Conservation (phyloP, 2,797 vertebrate species). For the Clarias platycephalus region DNA sequence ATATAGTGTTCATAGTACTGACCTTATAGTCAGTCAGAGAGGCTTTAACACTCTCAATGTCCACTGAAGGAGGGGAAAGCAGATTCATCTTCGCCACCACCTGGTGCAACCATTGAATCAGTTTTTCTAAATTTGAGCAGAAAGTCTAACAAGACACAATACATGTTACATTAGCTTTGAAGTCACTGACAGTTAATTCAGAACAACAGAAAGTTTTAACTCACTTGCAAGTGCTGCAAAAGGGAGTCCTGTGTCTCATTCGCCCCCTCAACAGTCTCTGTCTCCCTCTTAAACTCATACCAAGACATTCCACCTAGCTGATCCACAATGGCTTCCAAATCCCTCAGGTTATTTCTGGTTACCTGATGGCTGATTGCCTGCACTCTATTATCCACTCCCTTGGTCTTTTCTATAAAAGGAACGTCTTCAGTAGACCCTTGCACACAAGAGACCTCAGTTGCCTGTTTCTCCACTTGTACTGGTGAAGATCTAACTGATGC, state of each 20-base stretch:
- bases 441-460: constrained; percentile 1
- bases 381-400: constrained; percentile 26
- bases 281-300: constrained; percentile 43
- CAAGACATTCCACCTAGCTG: constrained; percentile 56
- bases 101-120: constrained; percentile 81
- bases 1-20: constrained; percentile 38
- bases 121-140: constrained; percentile 83
- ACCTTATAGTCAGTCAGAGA: constrained; percentile 84
- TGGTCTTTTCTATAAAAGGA: constrained; percentile 32
- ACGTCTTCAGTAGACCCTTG: constrained; percentile 22
- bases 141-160: constrained; percentile 75
- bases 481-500: constrained; percentile 42
- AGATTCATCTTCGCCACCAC: constrained; percentile 71
- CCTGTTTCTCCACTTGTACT: constrained; percentile 29
- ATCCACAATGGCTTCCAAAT: constrained; percentile 61
- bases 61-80: constrained; percentile 67
- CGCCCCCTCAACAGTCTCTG: constrained; percentile 46
- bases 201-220: constrained; percentile 6
- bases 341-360: constrained; percentile 51
- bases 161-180: constrained; percentile 12
- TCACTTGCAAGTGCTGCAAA: constrained; percentile 83
- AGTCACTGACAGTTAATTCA: not conserved
- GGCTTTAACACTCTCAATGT: constrained; percentile 69
- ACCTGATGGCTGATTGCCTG: constrained; percentile 46
- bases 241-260: constrained; percentile 71